phyloP scores from a whole-genome alignment of 2,113 vertebrate species.

The Phoxinus phoxinus region DNA sequence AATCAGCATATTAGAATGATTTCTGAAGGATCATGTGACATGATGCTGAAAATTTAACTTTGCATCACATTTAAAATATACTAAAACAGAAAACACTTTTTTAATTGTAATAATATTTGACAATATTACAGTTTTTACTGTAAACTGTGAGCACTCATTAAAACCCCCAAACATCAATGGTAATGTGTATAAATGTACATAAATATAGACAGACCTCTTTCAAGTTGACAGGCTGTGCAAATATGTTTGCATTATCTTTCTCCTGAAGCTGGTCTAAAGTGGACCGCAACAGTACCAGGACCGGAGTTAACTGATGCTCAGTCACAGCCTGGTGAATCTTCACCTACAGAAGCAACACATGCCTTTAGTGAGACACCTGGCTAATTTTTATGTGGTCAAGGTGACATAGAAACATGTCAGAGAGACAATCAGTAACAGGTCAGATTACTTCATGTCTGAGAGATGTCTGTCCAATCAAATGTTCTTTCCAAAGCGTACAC shows the following conservation, averaged over 20 bases:
- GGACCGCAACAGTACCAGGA: slow-evolving; percentile 87
- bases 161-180: not conserved
- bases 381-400: not conserved
- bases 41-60: not conserved
- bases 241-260: slow-evolving; percentile 92
- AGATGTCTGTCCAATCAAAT: not conserved
- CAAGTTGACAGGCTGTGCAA: slow-evolving; percentile 88
- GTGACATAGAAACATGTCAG: too few relatives aligned
- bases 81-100: not conserved
- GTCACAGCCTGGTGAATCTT: slow-evolving; percentile 92
- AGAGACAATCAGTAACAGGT: not conserved
- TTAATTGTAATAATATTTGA: not conserved
- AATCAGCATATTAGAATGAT: not conserved
- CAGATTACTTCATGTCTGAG: not conserved
- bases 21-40: not conserved
- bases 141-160: not conserved
- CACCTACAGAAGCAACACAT: slow-evolving; percentile 74
- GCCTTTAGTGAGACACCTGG: not conserved
- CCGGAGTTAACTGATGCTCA: slow-evolving; percentile 91
- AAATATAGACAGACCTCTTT: slow-evolving; percentile 80
- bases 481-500: not conserved
- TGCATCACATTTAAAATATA: too few relatives aligned
- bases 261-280: slow-evolving; percentile 94
- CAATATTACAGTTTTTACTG: not conserved
- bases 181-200: not conserved